Base-by-base conservation (phyloP, 2,888 invertebrate species). In the Mechanitis mazaeus region DNA sequence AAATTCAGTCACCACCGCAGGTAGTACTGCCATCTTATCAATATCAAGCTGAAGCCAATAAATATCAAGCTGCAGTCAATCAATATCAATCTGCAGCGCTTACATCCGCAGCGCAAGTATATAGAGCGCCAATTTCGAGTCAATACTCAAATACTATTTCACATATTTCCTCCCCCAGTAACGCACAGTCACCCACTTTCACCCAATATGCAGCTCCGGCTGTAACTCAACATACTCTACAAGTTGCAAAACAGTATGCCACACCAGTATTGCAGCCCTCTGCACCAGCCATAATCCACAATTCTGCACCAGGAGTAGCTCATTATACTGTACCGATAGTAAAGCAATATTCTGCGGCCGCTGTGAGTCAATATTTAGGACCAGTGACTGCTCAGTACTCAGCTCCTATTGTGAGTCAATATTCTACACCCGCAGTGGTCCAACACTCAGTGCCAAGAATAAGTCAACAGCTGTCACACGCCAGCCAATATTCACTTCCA, bases 361-460 rank as follows among this genome's bases (percentile, higher is more conserved):
- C 35, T 35, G 35, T 35, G 3, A 72, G 72, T 31, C 54, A 55
- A 31, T 46, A 54, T 7, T 50, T 33, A 3, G 57, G 53, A 20
- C 50, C 62, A 4, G 55, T 58, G 4, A 45, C 42, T 2, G 76
- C 80, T 54, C 72, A 87, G 7, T 83, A 84, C 68, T 73, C 70
- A 45, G 33, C 58, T 31, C 61, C 64, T 20, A 42, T 58, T 63
- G 56, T 68, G 61, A 54, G 64, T 2, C 69, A 71, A 42, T 71
- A 72, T 55, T 50, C 67, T 3, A 65, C 68, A 9, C 72, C 78
- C 47, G 68, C 71, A 7, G 63, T 68, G n/a, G 54, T 69, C 3
- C 75, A 72, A 33, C 69, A 71, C 45, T 63, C 71, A n/a, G 68
- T 64, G 5, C 71, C 68, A 20, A 20, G 20, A 57, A 63, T 61